Conservation (phyloP, 2,888 invertebrate species). For the Tenthredo livida region DNA sequence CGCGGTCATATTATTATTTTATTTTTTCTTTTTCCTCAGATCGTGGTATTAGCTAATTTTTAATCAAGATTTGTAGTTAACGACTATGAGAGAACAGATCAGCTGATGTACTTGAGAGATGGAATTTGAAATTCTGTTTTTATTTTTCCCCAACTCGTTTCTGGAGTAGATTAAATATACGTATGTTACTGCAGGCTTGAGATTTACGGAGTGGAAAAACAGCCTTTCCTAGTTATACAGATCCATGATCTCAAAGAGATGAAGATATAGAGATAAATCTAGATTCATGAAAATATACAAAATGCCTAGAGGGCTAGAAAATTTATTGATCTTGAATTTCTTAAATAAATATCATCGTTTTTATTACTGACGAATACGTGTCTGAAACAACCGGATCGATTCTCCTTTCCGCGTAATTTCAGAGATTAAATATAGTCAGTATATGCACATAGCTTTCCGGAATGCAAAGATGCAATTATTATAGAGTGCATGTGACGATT, state of each 20-base stretch:
- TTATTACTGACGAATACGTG: neutral
- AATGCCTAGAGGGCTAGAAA: neutral
- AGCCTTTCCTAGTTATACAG: neutral
- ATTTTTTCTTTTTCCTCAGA: neutral
- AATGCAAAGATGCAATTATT: neutral
- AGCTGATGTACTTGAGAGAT: conserved; percentile 25
- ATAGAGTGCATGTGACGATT: neutral
- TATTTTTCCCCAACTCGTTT: neutral
- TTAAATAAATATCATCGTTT: neutral
- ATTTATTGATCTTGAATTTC: neutral
- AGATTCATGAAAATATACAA: neutral
- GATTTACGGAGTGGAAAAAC: conserved; percentile 15
- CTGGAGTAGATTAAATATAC: conserved; percentile 28
- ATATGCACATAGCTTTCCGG: neutral
- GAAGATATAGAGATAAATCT: neutral
- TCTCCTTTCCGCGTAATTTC: neutral
- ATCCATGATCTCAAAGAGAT: neutral
- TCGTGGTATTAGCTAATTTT: neutral
- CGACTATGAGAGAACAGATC: neutral
- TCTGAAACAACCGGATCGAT: neutral
- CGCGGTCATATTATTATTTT: neutral
- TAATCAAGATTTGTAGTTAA: neutral
- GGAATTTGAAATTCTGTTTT: neutral
- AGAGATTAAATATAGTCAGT: neutral
- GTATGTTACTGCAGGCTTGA: neutral